A percentile compares a stretch with the other conserved stretches of the same genome.
phyloP scores from a whole-genome alignment of 1,140 invertebrate species.

The Apis florea region DNA sequence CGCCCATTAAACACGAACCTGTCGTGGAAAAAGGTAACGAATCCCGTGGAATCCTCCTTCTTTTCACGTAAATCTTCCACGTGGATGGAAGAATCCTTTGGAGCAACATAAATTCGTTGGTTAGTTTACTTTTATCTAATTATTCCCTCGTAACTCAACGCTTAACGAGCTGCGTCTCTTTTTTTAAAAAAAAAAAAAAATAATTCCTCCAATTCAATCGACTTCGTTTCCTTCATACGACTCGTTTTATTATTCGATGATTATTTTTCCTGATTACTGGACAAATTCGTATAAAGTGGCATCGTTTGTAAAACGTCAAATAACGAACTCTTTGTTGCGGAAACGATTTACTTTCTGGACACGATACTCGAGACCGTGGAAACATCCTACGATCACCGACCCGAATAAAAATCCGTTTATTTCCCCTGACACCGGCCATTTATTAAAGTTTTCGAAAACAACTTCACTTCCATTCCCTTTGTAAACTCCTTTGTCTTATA shows the following conservation, averaged over 20 bases:
- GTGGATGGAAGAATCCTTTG: conserved; percentile 15
- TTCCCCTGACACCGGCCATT: conserved; percentile 6
- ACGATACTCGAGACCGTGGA: conserved; percentile 37
- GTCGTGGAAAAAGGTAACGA: conserved; percentile 51
- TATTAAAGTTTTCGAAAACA: conserved; percentile 19
- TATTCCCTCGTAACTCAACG: conserved; percentile 18
- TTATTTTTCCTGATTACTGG: conserved; percentile 69
- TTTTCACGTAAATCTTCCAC: conserved; percentile 48
- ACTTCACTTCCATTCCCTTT: not conserved
- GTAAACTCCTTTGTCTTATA: not conserved
- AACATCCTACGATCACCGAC: conserved; percentile 29
- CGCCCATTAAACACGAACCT: conserved; percentile 66
- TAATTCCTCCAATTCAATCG: not conserved
- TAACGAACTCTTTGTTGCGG: conserved; percentile 46
- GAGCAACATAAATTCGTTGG: conserved; percentile 32
- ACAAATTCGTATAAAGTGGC: conserved; percentile 69
- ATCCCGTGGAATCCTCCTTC: conserved; percentile 21
- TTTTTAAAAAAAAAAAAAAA: not conserved
- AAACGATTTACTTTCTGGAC: conserved; percentile 41
- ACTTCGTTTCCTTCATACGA: not conserved
- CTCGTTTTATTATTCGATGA: not conserved
- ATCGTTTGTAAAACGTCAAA: conserved; percentile 71
- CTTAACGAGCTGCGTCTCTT: not conserved
- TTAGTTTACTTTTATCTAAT: conserved; percentile 43
- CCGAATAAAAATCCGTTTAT: conserved; percentile 32